Conservation (phyloP, 1,140 invertebrate species). For the Solen grandis region DNA sequence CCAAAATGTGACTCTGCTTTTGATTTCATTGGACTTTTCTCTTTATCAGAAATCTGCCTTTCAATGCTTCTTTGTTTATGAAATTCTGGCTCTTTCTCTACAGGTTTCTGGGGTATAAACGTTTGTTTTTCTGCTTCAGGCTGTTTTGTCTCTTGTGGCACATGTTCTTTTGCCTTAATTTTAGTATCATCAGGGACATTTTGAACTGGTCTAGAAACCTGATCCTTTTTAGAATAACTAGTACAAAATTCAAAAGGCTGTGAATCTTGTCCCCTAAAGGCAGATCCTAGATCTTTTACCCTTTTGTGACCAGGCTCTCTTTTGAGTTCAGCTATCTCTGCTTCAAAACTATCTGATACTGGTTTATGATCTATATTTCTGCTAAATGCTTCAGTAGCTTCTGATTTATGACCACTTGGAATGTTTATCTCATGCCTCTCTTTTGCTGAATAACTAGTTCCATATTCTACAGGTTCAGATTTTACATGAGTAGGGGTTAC, state of each 20-base stretch:
- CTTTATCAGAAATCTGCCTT: background rate
- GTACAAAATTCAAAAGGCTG: too few relatives aligned
- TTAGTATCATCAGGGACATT: background rate
- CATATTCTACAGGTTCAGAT: too few relatives aligned
- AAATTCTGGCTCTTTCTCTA: too few relatives aligned
- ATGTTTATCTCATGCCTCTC: too few relatives aligned
- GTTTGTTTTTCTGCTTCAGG: background rate
- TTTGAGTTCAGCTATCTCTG: background rate
- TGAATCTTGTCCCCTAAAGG: background rate
- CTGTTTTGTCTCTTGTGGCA: background rate
- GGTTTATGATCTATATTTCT: too few relatives aligned
- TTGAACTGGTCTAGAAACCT: too few relatives aligned
- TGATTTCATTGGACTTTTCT: background rate
- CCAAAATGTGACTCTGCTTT: background rate
- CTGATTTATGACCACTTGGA: too few relatives aligned
- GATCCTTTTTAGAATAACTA: too few relatives aligned
- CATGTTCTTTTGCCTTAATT: background rate
- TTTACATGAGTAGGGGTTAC: too few relatives aligned
- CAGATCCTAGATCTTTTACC: background rate
- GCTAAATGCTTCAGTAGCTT: too few relatives aligned
- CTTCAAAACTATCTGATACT: slow-evolving; percentile 5
- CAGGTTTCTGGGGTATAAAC: background rate
- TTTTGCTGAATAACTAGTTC: too few relatives aligned
- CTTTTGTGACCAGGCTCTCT: background rate
- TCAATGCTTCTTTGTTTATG: too few relatives aligned